A percentile compares a stretch with the other conserved stretches of the same genome.
Conservation (phyloP, 2,113 vertebrate genomes). For the Proteles cristata region DNA sequence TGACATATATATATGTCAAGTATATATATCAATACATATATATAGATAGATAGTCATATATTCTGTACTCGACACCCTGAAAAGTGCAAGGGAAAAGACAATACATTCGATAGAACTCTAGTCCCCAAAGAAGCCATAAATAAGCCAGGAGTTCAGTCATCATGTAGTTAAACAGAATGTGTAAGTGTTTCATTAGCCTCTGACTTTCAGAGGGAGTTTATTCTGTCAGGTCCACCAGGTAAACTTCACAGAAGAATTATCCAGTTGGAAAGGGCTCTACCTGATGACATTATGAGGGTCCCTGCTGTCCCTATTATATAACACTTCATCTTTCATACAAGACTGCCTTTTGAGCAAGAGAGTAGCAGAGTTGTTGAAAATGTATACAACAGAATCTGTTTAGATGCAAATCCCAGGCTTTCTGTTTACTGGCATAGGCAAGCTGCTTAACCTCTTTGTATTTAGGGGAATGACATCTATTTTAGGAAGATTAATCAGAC, state of each 20-base stretch:
- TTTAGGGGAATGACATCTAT: neutral
- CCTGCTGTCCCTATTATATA: neutral
- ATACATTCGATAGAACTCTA: neutral
- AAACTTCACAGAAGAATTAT: neutral
- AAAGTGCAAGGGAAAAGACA: neutral
- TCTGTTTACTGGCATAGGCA: neutral
- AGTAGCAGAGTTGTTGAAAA: neutral
- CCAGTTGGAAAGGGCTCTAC: neutral
- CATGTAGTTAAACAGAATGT: neutral
- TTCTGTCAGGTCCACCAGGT: neutral
- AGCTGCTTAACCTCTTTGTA: neutral
- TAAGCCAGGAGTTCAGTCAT: neutral
- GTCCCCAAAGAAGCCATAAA: neutral
- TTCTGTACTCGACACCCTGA: neutral
- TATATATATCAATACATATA: too few species aligned
- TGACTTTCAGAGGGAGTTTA: neutral
- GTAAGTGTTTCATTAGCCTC: neutral
- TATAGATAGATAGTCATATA: too few species aligned
- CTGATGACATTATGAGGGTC: too few species aligned
- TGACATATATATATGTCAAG: too few species aligned
- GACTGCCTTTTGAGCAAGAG: neutral
- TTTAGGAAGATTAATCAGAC: neutral
- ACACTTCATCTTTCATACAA: neutral
- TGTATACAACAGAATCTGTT: neutral
- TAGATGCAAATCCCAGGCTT: neutral